Percentiles rank a stretch among this genome's conserved stretches.
phyloP scores from a whole-genome alignment of 2,888 invertebrate species.

The Drosophila testacea region DNA sequence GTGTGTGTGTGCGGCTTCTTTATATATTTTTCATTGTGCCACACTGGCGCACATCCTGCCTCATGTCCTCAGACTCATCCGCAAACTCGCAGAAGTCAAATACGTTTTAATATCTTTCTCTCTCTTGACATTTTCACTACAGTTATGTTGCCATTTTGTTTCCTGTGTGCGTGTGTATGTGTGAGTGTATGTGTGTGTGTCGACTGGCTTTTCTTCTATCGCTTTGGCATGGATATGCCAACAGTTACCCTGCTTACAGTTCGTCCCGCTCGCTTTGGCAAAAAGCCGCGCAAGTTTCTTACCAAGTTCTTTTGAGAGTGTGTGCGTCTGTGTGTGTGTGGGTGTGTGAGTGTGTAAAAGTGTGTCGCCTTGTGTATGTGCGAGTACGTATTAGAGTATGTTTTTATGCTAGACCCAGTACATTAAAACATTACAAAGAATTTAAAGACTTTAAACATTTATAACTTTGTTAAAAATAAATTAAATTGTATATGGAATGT shows the following conservation, averaged over 20 bases:
- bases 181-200: slow-evolving; percentile 25
- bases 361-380: slow-evolving; percentile 51
- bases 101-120: slow-evolving; percentile 84
- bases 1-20: slow-evolving; percentile 68
- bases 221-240: slow-evolving; percentile 62
- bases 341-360: slow-evolving; percentile 53
- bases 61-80: slow-evolving; percentile 58
- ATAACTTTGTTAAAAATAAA: too few relatives aligned
- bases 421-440: too few relatives aligned
- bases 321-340: slow-evolving; percentile 33
- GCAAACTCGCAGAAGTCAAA: slow-evolving; percentile 82
- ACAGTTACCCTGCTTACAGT: background rate
- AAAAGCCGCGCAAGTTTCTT: slow-evolving; percentile 68
- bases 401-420: slow-evolving; percentile 1
- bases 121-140: slow-evolving; percentile 83
- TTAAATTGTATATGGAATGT: too few relatives aligned
- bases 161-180: slow-evolving; percentile 22
- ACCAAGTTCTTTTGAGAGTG: slow-evolving; percentile 54
- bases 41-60: slow-evolving; percentile 80
- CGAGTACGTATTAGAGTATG: slow-evolving; percentile 24
- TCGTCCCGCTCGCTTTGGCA: slow-evolving; percentile 36
- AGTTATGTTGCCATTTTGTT: slow-evolving; percentile 81
- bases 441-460: too few relatives aligned
- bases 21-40: slow-evolving; percentile 82
- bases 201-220: slow-evolving; percentile 53